These are phyloP conservation scores for Indri indri DNA, from an alignment of 2,113 vertebrate genomes.

Conservation along the genomic window DNA sequence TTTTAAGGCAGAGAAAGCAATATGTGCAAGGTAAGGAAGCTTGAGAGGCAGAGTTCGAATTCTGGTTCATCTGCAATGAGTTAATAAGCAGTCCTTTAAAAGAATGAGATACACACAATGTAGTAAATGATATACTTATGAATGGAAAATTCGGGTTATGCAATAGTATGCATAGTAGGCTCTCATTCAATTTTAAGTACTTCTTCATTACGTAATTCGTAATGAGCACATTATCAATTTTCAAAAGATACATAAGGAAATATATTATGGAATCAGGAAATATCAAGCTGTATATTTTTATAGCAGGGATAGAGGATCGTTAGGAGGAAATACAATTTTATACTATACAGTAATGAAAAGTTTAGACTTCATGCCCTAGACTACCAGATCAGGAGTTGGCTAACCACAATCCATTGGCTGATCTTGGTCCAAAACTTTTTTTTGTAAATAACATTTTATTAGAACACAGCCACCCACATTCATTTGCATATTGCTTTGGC, in stretches of 20 bases:
- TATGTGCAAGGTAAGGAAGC: neutral
- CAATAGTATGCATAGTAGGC: neutral
- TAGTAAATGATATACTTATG: neutral
- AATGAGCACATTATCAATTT: neutral
- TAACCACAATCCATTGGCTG: neutral
- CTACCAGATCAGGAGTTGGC: neutral
- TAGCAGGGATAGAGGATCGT: neutral
- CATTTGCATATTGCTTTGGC: neutral
- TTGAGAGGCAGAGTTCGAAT: neutral
- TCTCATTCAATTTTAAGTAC: neutral
- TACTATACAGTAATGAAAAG: neutral
- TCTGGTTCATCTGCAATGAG: neutral
- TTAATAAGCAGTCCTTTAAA: conserved; percentile 4
- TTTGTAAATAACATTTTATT: neutral
- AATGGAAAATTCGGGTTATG: neutral
- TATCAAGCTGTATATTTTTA: neutral
- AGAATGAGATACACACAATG: neutral
- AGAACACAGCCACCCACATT: neutral
- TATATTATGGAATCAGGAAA: neutral
- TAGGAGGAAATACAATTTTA: neutral
- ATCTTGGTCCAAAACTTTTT: neutral
- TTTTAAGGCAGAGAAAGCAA: neutral
- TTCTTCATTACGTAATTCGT: neutral
- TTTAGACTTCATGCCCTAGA: neutral
- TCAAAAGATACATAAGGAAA: neutral